These are phyloP conservation scores for Lates japonicus DNA, from an alignment of 2,797 vertebrate species.

Conservation along the genomic window DNA sequence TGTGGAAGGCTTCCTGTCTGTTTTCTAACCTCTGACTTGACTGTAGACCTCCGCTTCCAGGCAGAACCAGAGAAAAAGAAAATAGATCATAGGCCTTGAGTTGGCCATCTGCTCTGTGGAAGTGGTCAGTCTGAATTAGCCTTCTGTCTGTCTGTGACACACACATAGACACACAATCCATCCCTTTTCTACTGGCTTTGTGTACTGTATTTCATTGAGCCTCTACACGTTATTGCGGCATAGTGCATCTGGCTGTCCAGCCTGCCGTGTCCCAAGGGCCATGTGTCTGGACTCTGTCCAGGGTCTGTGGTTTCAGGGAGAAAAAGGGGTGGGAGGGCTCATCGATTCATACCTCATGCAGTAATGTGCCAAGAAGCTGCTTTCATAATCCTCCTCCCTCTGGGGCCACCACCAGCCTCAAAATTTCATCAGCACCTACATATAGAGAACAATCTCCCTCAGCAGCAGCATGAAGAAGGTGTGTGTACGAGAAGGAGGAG, in stretches of 20 bases:
- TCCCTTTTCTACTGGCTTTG: slow-evolving; percentile 42
- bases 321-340: slow-evolving; percentile 37
- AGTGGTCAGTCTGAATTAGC: slow-evolving; percentile 76
- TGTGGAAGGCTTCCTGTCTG: slow-evolving; percentile 13
- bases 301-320: slow-evolving; percentile 53
- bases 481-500: neutral
- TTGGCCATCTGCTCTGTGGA: slow-evolving; percentile 81
- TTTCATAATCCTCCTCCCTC: slow-evolving; percentile 83
- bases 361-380: slow-evolving; percentile 70
- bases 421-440: slow-evolving; percentile 82
- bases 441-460: slow-evolving; percentile 74
- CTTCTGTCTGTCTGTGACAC: slow-evolving; percentile 46
- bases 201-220: slow-evolving; percentile 52
- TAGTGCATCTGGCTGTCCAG: slow-evolving; percentile 72
- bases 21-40: slow-evolving; percentile 37
- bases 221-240: slow-evolving; percentile 30
- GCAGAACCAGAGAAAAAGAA: slow-evolving; percentile 63
- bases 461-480: slow-evolving; percentile 36
- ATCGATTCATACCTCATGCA: slow-evolving; percentile 81
- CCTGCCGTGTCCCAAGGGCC: slow-evolving; percentile 70
- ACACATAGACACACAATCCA: slow-evolving; percentile 49
- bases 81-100: slow-evolving; percentile 57
- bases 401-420: slow-evolving; percentile 78
- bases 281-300: slow-evolving; percentile 76
- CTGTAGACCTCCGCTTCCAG: slow-evolving; percentile 39